Evolutionary conservation across 1,140 invertebrate genomes (phyloP).

Genomic region (Drosophila guanche): DNA sequence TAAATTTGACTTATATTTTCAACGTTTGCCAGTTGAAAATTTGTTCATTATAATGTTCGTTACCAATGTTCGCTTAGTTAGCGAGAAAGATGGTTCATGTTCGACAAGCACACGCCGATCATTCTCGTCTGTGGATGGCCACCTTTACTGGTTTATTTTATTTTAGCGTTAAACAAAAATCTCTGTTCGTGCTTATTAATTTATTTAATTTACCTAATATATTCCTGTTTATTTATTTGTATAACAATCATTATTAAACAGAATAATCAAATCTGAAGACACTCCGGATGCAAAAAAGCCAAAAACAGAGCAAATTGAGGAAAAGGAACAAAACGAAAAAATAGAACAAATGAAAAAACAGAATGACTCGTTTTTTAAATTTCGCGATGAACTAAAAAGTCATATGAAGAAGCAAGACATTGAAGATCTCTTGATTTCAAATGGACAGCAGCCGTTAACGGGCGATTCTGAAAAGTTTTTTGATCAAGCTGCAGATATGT

Average conservation of each 20-base stretch:
- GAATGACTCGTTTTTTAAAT: conserved; percentile 91
- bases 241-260: conserved; percentile 13
- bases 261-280: conserved; percentile 86
- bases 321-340: conserved; percentile 84
- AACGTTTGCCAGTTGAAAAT: too few relatives aligned
- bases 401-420: conserved; percentile 87
- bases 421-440: conserved; percentile 88
- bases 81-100: too few relatives aligned
- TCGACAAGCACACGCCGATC: too few relatives aligned
- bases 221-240: background rate
- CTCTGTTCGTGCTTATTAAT: too few relatives aligned
- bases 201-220: background rate
- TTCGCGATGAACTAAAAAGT: conserved; percentile 84
- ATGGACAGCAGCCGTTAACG: conserved; percentile 88
- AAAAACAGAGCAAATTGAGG: conserved; percentile 87
- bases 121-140: too few relatives aligned
- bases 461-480: conserved; percentile 89
- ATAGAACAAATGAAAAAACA: conserved; percentile 89
- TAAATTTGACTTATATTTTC: too few relatives aligned
- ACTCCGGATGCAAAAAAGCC: conserved; percentile 87
- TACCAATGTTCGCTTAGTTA: too few relatives aligned
- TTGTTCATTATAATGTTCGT: too few relatives aligned
- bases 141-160: too few relatives aligned
- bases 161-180: too few relatives aligned
- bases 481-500: conserved; percentile 91